These are phyloP conservation scores for Nasonia oneida DNA, from an alignment of 2,888 invertebrate genomes.

Conservation along the genomic window DNA sequence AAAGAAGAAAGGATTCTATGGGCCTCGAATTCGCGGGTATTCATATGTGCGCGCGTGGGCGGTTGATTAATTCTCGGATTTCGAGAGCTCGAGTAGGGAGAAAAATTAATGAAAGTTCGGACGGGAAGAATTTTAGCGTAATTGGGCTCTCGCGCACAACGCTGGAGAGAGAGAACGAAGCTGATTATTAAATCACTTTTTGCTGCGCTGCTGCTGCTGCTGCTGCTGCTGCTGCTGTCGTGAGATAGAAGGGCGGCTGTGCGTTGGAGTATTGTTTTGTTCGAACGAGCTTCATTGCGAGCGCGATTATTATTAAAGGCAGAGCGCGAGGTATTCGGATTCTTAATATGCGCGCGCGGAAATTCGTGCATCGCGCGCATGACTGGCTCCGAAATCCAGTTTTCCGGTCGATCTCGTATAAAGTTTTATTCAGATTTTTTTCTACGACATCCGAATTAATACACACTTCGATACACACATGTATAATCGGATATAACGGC, in stretches of 20 bases:
- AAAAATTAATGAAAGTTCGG: constrained; percentile 19
- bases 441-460: no score
- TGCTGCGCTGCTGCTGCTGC: not conserved
- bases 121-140: not conserved
- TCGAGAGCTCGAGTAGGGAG: not conserved
- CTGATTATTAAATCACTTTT: constrained; percentile 16
- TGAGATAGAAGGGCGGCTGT: not conserved
- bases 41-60: not conserved
- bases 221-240: not conserved
- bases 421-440: not conserved
- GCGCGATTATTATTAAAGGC: not conserved
- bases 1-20: not conserved
- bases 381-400: not conserved
- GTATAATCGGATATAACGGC: no score
- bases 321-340: not conserved
- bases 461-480: no score
- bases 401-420: not conserved
- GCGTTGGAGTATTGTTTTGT: not conserved
- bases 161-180: not conserved
- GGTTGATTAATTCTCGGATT: constrained; percentile 25
- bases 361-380: not conserved
- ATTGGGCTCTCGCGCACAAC: not conserved
- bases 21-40: not conserved
- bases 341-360: not conserved
- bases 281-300: not conserved